Conservation (phyloP, 2,113 vertebrate genomes). For the Tenrec ecaudatus region DNA sequence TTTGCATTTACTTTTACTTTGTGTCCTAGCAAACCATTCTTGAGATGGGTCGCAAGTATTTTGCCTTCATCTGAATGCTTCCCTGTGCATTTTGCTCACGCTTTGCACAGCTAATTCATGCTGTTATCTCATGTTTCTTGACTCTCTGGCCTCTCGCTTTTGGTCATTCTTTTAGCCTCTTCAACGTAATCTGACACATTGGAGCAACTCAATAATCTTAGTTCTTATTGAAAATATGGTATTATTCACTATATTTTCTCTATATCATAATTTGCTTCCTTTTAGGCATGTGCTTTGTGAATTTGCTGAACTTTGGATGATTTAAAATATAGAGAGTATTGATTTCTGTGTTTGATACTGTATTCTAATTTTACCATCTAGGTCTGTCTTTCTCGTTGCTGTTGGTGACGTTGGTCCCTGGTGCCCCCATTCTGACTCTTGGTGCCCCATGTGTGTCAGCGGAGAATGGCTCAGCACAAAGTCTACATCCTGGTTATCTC, state of each 20-base stretch:
- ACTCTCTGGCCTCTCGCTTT: neutral
- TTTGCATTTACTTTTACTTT: neutral
- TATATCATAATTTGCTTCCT: neutral
- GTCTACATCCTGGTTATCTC: neutral
- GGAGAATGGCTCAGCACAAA: neutral
- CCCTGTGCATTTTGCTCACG: no score
- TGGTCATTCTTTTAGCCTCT: neutral
- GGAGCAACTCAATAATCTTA: neutral
- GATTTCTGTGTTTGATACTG: neutral
- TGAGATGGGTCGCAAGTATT: neutral
- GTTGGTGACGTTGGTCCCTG: neutral
- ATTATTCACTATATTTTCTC: neutral
- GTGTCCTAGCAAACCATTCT: neutral
- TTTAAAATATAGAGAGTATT: neutral
- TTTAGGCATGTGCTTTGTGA: constrained; percentile 5
- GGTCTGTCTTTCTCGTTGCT: neutral
- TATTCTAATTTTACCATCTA: neutral
- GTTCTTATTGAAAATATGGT: neutral
- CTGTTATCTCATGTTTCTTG: neutral
- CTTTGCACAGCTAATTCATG: neutral
- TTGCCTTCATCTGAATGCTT: neutral
- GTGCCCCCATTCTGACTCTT: neutral
- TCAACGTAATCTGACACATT: neutral
- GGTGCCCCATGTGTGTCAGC: neutral
- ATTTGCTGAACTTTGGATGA: constrained; percentile 2